phyloP scores from a whole-genome alignment of 2,888 invertebrate genomes.

The Tuberolachnus salignus region DNA sequence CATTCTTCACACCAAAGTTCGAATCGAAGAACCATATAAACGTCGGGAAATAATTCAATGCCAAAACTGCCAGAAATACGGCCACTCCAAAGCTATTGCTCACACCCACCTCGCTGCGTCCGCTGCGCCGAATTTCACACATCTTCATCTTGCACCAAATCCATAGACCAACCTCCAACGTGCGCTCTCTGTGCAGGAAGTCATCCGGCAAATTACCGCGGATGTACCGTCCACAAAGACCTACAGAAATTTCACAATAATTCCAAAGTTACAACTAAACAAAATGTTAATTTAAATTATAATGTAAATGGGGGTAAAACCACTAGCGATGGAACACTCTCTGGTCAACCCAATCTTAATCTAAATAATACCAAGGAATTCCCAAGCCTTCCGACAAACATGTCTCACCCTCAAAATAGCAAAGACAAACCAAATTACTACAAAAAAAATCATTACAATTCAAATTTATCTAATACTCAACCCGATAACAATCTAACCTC shows the following conservation, averaged over 20 bases:
- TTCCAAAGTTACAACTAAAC: constrained; percentile 6
- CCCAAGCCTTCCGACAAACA: constrained; percentile 14
- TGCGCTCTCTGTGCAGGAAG: constrained; percentile 28
- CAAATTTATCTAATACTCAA: constrained; percentile 20
- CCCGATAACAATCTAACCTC: background rate
- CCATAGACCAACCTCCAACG: constrained; percentile 19
- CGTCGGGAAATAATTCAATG: constrained; percentile 12
- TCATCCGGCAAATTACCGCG: constrained; percentile 6
- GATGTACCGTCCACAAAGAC: constrained; percentile 5
- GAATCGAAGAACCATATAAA: constrained; percentile 4
- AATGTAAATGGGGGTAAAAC: constrained; percentile 27
- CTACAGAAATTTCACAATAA: constrained; percentile 13
- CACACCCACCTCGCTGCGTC: constrained; percentile 24
- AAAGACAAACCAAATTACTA: constrained; percentile 22
- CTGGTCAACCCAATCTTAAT: constrained; percentile 19
- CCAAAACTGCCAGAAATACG: constrained; percentile 21
- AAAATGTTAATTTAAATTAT: constrained; percentile 28
- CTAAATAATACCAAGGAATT: constrained; percentile 24
- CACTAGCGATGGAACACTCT: constrained; percentile 35
- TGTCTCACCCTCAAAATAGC: background rate
- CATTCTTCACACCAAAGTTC: constrained; percentile 19
- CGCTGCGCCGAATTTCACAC: constrained; percentile 14
- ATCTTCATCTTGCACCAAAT: constrained; percentile 13
- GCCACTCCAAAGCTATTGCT: constrained; percentile 25
- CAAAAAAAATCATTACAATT: constrained; percentile 16